Conservation (phyloP, 2,113 vertebrate species). For the Myotis lucifugus region DNA sequence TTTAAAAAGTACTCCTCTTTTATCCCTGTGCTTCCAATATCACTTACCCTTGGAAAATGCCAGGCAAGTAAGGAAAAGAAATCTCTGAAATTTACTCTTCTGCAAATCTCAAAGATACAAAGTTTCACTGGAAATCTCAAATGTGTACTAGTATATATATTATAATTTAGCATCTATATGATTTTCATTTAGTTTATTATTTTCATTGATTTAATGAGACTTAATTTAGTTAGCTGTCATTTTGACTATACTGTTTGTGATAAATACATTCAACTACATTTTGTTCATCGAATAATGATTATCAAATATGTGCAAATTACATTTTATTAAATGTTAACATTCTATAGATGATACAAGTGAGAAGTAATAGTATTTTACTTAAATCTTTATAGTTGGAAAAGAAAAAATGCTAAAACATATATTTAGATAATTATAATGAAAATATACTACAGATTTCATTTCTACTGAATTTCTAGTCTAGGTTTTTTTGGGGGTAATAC, state of each 20-base stretch:
- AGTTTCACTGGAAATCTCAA: neutral
- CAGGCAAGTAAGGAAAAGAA: neutral
- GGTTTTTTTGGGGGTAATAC: neutral
- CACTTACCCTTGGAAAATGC: neutral
- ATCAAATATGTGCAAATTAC: neutral
- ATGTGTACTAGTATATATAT: neutral
- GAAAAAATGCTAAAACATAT: neutral
- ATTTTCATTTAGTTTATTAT: neutral
- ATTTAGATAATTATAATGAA: neutral
- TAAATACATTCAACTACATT: neutral
- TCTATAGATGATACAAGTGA: neutral
- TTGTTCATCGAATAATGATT: conserved; percentile 29
- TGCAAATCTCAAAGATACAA: neutral
- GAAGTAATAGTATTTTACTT: neutral
- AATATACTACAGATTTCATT: neutral
- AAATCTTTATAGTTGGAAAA: neutral
- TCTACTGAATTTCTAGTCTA: neutral
- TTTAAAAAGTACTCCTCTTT: neutral
- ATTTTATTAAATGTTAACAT: neutral
- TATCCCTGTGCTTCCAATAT: neutral
- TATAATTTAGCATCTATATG: neutral
- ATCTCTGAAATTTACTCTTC: neutral
- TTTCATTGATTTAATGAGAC: neutral
- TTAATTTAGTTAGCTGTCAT: neutral
- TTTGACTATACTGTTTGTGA: neutral